A percentile compares a stretch with the other conserved stretches of the same genome.
Conservation (phyloP, 2,113 vertebrate species). For the Corythaeola cristata region DNA sequence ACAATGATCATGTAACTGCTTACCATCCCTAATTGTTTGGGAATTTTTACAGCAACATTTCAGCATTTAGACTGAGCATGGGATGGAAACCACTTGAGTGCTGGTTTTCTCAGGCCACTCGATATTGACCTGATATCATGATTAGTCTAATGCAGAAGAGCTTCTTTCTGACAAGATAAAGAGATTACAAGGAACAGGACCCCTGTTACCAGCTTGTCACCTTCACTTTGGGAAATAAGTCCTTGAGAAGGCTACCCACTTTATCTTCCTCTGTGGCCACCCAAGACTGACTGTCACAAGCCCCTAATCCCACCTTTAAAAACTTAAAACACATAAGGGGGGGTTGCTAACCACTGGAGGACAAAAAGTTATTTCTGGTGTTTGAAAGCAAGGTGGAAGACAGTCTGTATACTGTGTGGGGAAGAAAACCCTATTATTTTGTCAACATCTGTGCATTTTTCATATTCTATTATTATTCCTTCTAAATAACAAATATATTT, state of each 20-base stretch:
- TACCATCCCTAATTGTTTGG: background rate
- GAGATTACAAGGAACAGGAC: background rate
- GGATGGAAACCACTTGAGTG: background rate
- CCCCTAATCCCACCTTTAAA: background rate
- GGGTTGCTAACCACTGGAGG: background rate
- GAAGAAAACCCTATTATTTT: background rate
- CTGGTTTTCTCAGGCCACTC: background rate
- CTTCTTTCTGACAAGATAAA: slow-evolving; percentile 1
- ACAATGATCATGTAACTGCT: background rate
- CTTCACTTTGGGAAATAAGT: background rate
- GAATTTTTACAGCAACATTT: background rate
- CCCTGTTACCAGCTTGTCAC: background rate
- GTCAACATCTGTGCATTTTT: background rate
- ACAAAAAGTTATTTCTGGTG: background rate
- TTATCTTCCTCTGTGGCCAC: background rate
- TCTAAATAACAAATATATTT: background rate
- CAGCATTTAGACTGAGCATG: background rate
- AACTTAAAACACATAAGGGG: background rate
- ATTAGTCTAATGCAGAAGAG: background rate
- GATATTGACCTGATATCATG: background rate
- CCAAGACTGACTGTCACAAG: background rate
- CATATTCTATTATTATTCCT: background rate
- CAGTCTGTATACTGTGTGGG: background rate
- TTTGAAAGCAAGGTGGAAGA: background rate
- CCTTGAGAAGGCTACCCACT: background rate